These are phyloP conservation scores for Chiloscyllium plagiosum DNA, from an alignment of 2,113 vertebrate genomes.

Conservation along the genomic window DNA sequence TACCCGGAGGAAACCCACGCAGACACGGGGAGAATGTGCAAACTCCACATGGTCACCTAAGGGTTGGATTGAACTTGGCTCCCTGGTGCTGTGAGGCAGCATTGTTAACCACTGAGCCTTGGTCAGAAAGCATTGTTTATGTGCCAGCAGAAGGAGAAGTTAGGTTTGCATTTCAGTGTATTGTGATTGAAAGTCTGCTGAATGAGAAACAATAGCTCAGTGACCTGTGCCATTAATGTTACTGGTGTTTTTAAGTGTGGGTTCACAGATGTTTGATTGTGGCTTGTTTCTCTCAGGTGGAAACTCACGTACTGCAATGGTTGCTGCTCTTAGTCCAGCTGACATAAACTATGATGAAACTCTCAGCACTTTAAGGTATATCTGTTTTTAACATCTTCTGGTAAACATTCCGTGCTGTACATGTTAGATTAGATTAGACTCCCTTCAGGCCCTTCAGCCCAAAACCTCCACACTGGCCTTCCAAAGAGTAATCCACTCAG, in stretches of 20 bases:
- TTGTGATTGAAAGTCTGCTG: not conserved
- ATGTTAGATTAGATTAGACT: no score
- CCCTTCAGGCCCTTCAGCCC: no score
- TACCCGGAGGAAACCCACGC: no score
- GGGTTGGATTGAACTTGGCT: no score
- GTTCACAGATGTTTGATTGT: not conserved
- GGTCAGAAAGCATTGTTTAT: not conserved
- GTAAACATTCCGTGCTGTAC: no score
- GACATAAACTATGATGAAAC: constrained; percentile 99
- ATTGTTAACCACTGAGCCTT: no score
- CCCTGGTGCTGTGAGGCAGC: no score
- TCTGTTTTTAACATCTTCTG: not conserved
- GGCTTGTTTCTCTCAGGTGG: constrained; percentile 55
- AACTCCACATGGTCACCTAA: no score
- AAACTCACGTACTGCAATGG: constrained; percentile 96
- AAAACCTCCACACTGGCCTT: no score
- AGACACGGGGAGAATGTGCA: no score
- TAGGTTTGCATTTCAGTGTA: not conserved
- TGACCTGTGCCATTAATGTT: not conserved
- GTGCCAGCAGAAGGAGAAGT: not conserved
- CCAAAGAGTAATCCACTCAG: no score
- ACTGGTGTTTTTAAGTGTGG: not conserved
- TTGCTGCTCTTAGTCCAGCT: constrained; percentile 94
- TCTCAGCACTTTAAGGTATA: constrained; percentile 92
- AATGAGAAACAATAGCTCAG: not conserved